A percentile compares a stretch with the other conserved stretches of the same genome.
Conservation (phyloP, 2,888 invertebrate genomes). For the Dione vanillae region DNA sequence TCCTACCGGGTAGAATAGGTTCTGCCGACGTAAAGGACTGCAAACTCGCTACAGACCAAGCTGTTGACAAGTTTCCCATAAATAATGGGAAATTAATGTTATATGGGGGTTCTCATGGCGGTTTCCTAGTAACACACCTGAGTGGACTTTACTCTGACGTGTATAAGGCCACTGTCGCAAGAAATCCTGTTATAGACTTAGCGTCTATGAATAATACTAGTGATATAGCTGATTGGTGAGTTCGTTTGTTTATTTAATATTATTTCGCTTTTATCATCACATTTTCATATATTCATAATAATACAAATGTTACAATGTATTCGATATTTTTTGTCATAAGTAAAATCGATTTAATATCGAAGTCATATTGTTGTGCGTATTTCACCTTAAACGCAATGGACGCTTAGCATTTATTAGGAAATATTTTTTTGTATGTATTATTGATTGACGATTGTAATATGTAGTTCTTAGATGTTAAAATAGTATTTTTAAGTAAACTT, state of each 20-base stretch:
- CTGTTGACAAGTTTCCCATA: slow-evolving; percentile 82
- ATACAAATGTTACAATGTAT: background rate
- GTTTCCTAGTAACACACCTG: slow-evolving; percentile 91
- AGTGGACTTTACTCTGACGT: slow-evolving; percentile 90
- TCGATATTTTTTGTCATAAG: background rate
- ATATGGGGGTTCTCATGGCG: slow-evolving; percentile 95
- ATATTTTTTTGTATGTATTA: background rate
- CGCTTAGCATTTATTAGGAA: slow-evolving; percentile 18
- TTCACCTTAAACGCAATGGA: slow-evolving; percentile 23
- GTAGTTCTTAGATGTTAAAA: too few relatives aligned
- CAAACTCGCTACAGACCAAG: slow-evolving; percentile 85
- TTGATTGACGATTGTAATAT: too few relatives aligned
- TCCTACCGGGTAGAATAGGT: slow-evolving; percentile 89
- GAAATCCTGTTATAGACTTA: slow-evolving; percentile 94
- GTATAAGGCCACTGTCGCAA: slow-evolving; percentile 89
- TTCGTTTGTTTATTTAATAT: background rate
- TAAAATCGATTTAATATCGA: background rate
- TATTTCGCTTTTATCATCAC: background rate
- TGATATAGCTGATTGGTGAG: slow-evolving; percentile 95
- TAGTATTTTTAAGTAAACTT: too few relatives aligned
- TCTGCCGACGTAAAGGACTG: slow-evolving; percentile 92
- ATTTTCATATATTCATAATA: background rate
- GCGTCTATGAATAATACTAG: slow-evolving; percentile 88
- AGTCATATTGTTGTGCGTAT: background rate
- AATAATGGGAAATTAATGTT: slow-evolving; percentile 86